A percentile compares a stretch with the other conserved stretches of the same genome.
Evolutionary conservation across 1,140 invertebrate species (phyloP).

Genomic region (Trialeurodes vaporariorum): DNA sequence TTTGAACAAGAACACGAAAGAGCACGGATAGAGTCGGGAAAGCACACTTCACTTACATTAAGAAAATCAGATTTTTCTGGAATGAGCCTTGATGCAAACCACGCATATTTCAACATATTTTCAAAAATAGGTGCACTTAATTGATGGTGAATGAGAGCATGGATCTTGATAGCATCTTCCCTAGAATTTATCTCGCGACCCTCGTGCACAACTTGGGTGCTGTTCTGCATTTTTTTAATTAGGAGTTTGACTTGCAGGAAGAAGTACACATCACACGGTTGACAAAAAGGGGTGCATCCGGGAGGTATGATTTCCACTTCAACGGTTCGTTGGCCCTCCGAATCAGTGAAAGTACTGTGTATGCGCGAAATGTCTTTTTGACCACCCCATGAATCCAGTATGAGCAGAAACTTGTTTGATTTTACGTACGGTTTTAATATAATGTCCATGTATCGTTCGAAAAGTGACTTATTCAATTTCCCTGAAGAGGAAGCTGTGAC

Average conservation of each 20-base stretch:
- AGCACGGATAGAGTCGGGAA: not conserved
- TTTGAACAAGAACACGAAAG: conserved; percentile 7
- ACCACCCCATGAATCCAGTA: conserved; percentile 23
- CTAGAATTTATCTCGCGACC: conserved; percentile 2
- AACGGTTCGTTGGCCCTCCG: conserved; percentile 8
- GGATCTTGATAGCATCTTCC: conserved; percentile 17
- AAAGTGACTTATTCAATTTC: conserved; percentile 15
- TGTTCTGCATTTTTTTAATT: conserved; percentile 15
- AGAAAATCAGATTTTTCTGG: not conserved
- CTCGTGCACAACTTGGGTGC: conserved; percentile 5
- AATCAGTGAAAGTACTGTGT: conserved; percentile 16
- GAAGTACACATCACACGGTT: conserved; percentile 13
- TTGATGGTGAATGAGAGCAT: conserved; percentile 19
- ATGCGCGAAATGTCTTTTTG: conserved; percentile 17
- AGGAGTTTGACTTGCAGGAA: conserved; percentile 13
- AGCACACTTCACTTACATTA: conserved; percentile 1
- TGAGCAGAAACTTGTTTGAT: conserved; percentile 19
- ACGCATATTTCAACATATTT: conserved; percentile 22
- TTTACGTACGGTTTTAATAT: conserved; percentile 17
- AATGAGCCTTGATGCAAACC: conserved; percentile 8
- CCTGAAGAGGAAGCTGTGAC: conserved; percentile 18
- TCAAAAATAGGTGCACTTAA: conserved; percentile 14
- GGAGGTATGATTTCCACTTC: conserved; percentile 19
- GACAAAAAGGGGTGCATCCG: conserved; percentile 11
- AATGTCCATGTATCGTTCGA: conserved; percentile 15